Percentiles rank a stretch among this genome's conserved stretches.
phyloP scores from a whole-genome alignment of 2,888 invertebrate genomes.

The Diaphora mendica region DNA sequence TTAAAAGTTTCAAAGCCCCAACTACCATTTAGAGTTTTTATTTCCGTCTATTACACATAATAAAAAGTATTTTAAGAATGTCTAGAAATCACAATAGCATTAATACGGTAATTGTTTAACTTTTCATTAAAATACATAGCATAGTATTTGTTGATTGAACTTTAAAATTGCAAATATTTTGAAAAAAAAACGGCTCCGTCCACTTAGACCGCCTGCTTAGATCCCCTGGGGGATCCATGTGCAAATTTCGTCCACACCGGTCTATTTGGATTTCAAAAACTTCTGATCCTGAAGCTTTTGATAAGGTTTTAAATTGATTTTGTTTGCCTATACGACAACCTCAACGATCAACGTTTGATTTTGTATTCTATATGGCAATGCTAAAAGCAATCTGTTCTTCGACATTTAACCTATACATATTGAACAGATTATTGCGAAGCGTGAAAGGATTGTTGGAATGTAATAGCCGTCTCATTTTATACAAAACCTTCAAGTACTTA shows the following conservation, averaged over 20 bases:
- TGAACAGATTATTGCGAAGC: constrained; percentile 66
- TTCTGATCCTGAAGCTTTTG: constrained; percentile 25
- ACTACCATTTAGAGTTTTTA: constrained; percentile 33
- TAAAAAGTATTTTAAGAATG: background rate
- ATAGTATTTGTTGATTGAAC: background rate
- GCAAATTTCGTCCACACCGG: too few relatives aligned
- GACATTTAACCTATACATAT: constrained; percentile 68
- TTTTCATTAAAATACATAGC: background rate
- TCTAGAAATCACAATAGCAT: background rate
- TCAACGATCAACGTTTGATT: too few relatives aligned
- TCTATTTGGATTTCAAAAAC: too few relatives aligned
- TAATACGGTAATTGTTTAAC: background rate
- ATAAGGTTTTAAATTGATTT: constrained; percentile 29
- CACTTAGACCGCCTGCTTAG: too few relatives aligned
- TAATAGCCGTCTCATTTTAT: constrained; percentile 62
- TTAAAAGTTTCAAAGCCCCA: constrained; percentile 31
- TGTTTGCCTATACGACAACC: constrained; percentile 36
- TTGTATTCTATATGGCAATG: constrained; percentile 31
- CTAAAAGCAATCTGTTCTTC: constrained; percentile 53
- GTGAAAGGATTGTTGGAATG: constrained; percentile 77
- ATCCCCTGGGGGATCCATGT: too few relatives aligned
- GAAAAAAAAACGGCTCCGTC: too few relatives aligned
- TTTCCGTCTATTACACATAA: constrained; percentile 13
- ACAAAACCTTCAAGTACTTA: constrained; percentile 32
- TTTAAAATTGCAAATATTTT: constrained; percentile 44